Evolutionary conservation across 1,140 invertebrate genomes (phyloP), one percentile per base, ranked within the genome.

Genomic region (Latrodectus geometricus): DNA sequence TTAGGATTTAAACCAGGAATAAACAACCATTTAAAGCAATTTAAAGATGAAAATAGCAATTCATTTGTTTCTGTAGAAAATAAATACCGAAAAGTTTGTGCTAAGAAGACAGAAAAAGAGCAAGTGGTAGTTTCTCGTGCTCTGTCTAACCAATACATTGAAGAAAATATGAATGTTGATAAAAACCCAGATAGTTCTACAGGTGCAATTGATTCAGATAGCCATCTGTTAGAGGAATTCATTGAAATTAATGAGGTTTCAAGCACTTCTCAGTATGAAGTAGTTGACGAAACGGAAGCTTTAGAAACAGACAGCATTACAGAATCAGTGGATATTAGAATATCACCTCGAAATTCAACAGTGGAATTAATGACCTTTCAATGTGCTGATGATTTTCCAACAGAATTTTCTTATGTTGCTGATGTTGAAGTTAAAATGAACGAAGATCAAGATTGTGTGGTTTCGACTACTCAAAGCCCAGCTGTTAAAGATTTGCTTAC

Each of bases 341-440:
- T 84, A 76, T 84, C 82, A 76, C 82, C 82, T 35, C 23, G 73
- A 68, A 84, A 84, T 23, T 84, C 82, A 17, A 84, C 82, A 15
- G 72, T 84, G 3, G 80, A 83, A 20, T 74, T 83, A 5, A 84
- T 75, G 9, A 84, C 49, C 76, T 84, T 84, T 61, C 56, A 84
- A 4, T 69, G 68, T 68, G 72, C 56, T 8, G 73, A 84, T 76
- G 8, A n/a, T 20, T 84, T 75, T 84, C 48, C 70, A 1, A 21
- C 72, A 5, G 82, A 84, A 76, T 84, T 84, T 54, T 84, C 82
- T 20, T 65, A 54, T 1, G 70, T 75, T 8, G 82, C 73, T 20
- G 82, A 84, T 54, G 82, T 84, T 14, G 73, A 84, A 76, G 50
- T 84, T 17, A 70, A 81, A 72, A 81, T 81, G 79, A 20, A 70